Conservation (phyloP, 2,113 vertebrate species). For the Mesoclemmys tuberculata region DNA sequence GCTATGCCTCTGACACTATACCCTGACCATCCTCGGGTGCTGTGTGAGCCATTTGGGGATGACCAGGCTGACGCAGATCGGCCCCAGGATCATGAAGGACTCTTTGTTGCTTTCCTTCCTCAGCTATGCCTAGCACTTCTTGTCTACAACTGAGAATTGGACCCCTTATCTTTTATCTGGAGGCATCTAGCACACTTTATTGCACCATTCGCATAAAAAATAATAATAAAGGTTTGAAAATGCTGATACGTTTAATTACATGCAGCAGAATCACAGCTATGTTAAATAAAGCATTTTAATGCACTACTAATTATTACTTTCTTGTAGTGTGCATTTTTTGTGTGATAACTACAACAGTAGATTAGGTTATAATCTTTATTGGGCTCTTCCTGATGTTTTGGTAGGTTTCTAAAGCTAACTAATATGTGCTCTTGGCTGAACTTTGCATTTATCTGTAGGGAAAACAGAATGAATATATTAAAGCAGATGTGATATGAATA, state of each 20-base stretch:
- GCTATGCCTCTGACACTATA: neutral
- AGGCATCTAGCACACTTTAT: neutral
- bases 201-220: neutral
- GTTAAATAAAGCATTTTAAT: neutral
- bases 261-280: neutral
- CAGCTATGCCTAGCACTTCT: neutral
- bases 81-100: neutral
- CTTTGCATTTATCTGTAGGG: neutral
- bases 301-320: neutral
- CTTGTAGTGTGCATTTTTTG: neutral
- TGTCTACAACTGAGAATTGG: rapidly evolving
- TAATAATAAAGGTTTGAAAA: neutral
- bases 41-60: neutral
- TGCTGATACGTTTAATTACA: neutral
- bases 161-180: neutral
- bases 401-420: neutral
- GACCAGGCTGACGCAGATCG: neutral
- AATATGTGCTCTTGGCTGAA: neutral
- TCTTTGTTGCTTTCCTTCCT: neutral
- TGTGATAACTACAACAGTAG: neutral
- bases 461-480: neutral
- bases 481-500: neutral
- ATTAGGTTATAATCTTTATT: neutral
- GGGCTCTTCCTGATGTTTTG: neutral
- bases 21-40: neutral